Evolutionary conservation across 2,113 vertebrate species (phyloP).

Genomic region (Labeo catla): DNA sequence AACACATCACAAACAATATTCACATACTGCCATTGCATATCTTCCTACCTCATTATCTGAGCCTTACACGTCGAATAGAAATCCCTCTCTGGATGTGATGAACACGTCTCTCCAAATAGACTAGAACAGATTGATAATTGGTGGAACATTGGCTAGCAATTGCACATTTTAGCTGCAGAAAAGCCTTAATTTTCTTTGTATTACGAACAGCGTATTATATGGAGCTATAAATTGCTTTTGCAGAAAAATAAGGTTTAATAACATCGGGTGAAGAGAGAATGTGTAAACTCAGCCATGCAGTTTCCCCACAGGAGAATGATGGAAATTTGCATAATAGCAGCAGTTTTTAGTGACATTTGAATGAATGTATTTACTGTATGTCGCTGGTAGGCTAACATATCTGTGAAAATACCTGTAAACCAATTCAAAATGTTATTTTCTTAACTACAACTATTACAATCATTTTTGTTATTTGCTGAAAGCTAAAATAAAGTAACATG

Average conservation of each 20-base stretch:
- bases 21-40: neutral
- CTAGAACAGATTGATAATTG: neutral
- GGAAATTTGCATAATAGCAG: neutral
- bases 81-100: neutral
- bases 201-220: neutral
- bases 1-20: neutral
- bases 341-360: neutral
- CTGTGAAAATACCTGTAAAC: neutral
- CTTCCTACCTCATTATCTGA: conserved; percentile 8
- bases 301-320: neutral
- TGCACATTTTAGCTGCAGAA: neutral
- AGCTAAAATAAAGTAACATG: neutral
- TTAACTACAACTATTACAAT: neutral
- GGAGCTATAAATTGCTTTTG: conserved; percentile 3
- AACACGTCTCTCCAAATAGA: neutral
- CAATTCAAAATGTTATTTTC: neutral
- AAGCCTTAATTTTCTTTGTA: neutral
- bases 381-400: neutral
- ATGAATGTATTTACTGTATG: neutral
- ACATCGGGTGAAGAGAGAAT: neutral
- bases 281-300: neutral
- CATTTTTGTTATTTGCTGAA: neutral
- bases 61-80: no score
- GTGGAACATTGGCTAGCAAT: neutral
- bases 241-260: neutral